Evolutionary conservation across 1,140 invertebrate species (phyloP).

Genomic region (Propsilocerus akamusi): DNA sequence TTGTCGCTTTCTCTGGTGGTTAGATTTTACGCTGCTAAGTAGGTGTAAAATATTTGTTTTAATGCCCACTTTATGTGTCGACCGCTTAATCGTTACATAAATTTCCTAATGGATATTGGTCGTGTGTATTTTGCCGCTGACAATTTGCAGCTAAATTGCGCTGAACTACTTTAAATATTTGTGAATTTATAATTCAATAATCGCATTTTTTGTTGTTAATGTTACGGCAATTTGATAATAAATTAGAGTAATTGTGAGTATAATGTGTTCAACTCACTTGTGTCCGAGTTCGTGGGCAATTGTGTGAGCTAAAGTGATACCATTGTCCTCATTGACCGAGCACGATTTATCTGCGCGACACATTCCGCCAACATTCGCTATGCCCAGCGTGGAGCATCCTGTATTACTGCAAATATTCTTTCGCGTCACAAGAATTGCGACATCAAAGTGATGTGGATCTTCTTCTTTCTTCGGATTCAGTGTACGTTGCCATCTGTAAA

Average conservation of each 20-base stretch:
- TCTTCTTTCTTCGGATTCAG: conserved; percentile 55
- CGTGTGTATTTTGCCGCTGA: neutral
- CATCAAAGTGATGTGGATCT: conserved; percentile 82
- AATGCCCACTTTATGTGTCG: neutral
- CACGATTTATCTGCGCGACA: conserved; percentile 73
- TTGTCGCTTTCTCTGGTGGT: too few species aligned
- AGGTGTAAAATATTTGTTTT: too few species aligned
- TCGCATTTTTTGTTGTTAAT: too few species aligned
- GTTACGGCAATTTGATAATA: too few species aligned
- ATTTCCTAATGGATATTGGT: neutral
- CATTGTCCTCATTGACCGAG: conserved; percentile 84
- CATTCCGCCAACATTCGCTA: conserved; percentile 81
- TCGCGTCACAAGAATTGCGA: conserved; percentile 78
- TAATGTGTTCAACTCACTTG: conserved; percentile 56
- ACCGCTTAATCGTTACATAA: neutral
- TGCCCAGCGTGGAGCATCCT: conserved; percentile 28
- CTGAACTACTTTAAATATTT: too few species aligned
- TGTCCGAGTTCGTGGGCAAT: conserved; percentile 85
- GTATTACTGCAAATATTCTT: conserved; percentile 61
- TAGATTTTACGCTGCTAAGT: too few species aligned
- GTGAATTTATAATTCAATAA: too few species aligned
- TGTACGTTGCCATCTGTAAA: conserved; percentile 50
- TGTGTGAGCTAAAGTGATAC: conserved; percentile 77
- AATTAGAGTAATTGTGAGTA: too few species aligned
- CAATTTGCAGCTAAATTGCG: neutral